Evolutionary conservation across 2,113 vertebrate genomes (phyloP), one percentile per base, ranked within the genome.

Genomic region (Pagrus major): DNA sequence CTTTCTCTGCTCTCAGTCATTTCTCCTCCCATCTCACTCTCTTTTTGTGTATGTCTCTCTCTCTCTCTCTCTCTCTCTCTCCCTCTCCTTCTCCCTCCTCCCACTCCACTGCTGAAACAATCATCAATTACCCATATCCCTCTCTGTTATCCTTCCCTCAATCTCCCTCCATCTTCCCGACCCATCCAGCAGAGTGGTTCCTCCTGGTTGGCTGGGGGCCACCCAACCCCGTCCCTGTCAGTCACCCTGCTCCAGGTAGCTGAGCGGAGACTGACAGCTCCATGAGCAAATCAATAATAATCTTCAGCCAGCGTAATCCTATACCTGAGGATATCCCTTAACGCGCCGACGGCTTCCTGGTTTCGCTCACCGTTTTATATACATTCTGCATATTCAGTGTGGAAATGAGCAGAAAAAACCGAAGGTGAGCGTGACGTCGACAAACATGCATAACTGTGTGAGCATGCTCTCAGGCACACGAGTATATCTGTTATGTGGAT

Each of bases 231-330:
- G 89, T 95, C 94, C 94, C 96, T 96, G 96, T 97, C 97, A 96
- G 95, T 97, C 96, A 97, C 79, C 81, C 93, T 68, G 93, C 94
- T 94, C 93, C 95, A 76, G 91, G 92, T 84, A 86, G 81, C 95
- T 91, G 91, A 95, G 94, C 89, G 88, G 70, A 93, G 96, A 97
- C 93, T 97, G 97, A 97, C 96, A 97, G 96, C 85, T 89, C 95
- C 93, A 94, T 95, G 96, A 96, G 95, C 49, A 95, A 96, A 98
- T 98, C 96, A 97, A 98, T 98, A 98, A 97, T 96, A 97, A 97
- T 97, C 97, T 97, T 97, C 95, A 95, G 93, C 94, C 94, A 93
- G 95, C 95, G 96, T 94, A 95, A 95, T 95, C 94, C 21, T 88
- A 91, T 90, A 91, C 91, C 91, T 88, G 85, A 87, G 88, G 88